These are phyloP conservation scores for Halcyon malimbica DNA, from an alignment of 2,113 vertebrate species.

Conservation along the genomic window DNA sequence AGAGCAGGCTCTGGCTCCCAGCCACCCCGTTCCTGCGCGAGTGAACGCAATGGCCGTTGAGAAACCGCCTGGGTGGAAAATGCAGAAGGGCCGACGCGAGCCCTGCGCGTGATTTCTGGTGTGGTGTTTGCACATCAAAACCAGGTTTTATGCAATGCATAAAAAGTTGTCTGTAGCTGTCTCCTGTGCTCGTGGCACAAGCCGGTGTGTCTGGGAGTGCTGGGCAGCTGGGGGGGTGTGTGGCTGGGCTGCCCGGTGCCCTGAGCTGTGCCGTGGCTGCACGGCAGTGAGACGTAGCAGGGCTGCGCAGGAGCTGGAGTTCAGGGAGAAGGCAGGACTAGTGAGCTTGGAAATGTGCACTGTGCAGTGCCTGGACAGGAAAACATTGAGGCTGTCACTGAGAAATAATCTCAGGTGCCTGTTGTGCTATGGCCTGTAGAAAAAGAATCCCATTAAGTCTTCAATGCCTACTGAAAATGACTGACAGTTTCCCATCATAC, in stretches of 20 bases:
- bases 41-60: neutral
- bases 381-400: neutral
- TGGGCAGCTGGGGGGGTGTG: neutral
- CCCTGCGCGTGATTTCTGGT: neutral
- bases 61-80: neutral
- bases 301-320: neutral
- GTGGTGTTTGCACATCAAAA: neutral
- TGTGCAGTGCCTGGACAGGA: neutral
- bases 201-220: neutral
- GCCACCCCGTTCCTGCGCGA: neutral
- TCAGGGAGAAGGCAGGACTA: neutral
- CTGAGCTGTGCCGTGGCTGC: fast-evolving
- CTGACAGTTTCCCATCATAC: constrained; percentile 19
- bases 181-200: fast-evolving
- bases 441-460: neutral
- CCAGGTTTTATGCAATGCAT: too few species aligned
- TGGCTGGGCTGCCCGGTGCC: neutral
- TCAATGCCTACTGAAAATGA: neutral
- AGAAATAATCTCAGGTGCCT: neutral
- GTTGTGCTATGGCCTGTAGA: neutral
- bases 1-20: neutral
- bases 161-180: neutral
- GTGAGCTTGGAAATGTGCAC: neutral
- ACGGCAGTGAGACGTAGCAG: fast-evolving
- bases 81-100: neutral